Percentiles rank a stretch among this genome's conserved stretches.
These are phyloP conservation scores for Salticus scenicus DNA, from an alignment of 2,888 invertebrate species.

Conservation along the genomic window DNA sequence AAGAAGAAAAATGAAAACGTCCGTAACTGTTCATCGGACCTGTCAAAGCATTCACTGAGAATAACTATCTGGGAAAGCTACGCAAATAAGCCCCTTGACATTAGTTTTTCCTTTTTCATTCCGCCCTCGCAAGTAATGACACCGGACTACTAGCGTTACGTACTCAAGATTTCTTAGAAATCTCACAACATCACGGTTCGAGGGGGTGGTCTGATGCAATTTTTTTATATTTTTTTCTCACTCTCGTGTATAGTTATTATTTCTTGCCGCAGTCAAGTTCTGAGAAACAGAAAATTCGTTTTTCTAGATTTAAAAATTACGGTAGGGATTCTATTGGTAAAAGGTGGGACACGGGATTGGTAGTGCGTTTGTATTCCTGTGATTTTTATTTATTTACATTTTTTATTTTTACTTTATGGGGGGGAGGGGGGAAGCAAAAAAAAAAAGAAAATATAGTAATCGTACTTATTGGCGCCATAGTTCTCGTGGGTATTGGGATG, in stretches of 20 bases:
- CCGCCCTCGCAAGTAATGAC: conserved; percentile 16
- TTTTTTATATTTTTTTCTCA: neutral
- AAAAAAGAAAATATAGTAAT: neutral
- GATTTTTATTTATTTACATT: too few relatives aligned
- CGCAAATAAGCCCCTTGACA: conserved; percentile 31
- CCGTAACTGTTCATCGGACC: conserved; percentile 53
- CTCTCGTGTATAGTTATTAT: conserved; percentile 9
- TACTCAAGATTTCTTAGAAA: neutral
- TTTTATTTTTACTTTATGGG: too few relatives aligned
- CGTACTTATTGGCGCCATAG: neutral
- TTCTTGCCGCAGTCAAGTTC: conserved; percentile 70
- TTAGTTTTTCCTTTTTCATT: conserved; percentile 6
- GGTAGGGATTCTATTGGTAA: neutral
- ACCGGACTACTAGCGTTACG: conserved; percentile 18
- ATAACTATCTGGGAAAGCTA: conserved; percentile 56
- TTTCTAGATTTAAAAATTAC: too few relatives aligned
- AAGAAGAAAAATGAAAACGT: neutral
- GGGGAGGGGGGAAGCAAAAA: too few relatives aligned
- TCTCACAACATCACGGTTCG: neutral
- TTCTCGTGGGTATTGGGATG: neutral
- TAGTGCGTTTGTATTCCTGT: neutral
- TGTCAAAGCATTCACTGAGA: conserved; percentile 58
- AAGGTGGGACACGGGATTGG: neutral
- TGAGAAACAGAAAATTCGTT: conserved; percentile 70
- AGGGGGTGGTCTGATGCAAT: neutral